These are phyloP conservation scores for Hemicentrotus pulcherrimus DNA, from an alignment of 35 echinoderm and acorn worm species.

Conservation along the genomic window DNA sequence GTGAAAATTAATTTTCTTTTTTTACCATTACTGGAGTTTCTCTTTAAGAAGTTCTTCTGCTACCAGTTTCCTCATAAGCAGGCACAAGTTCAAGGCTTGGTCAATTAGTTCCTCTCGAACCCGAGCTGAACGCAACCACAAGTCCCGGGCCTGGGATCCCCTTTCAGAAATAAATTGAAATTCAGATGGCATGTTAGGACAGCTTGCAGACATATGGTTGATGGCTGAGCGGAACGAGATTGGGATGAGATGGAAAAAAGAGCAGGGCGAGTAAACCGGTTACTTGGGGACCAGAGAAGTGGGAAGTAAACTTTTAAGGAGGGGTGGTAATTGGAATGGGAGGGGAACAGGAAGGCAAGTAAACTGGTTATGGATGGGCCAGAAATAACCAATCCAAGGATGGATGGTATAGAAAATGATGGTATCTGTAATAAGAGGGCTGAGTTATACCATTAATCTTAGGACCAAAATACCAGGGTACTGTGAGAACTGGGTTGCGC, in stretches of 20 bases:
- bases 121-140: neutral
- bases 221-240: neutral
- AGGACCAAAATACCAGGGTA: no score
- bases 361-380: neutral
- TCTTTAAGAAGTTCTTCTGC: neutral
- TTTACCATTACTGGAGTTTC: no score
- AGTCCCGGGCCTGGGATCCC: conserved; percentile 6
- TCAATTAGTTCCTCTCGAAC: conserved; percentile 31
- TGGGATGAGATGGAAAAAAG: neutral
- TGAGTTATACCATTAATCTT: no score
- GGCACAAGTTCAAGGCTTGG: conserved; percentile 28
- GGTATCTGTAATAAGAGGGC: no score
- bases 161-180: conserved; percentile 24
- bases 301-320: neutral
- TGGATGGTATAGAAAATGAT: no score
- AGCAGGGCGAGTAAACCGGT: neutral
- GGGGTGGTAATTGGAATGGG: neutral
- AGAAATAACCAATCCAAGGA: no score
- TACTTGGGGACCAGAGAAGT: neutral
- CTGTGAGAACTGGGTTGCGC: no score
- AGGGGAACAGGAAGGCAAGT: neutral
- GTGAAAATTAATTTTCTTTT: no score
- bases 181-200: conserved; percentile 30
- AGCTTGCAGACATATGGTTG: conserved; percentile 20
- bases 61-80: neutral